These are phyloP conservation scores for Eospalax fontanierii DNA, from an alignment of 2,797 vertebrate genomes.

Conservation along the genomic window DNA sequence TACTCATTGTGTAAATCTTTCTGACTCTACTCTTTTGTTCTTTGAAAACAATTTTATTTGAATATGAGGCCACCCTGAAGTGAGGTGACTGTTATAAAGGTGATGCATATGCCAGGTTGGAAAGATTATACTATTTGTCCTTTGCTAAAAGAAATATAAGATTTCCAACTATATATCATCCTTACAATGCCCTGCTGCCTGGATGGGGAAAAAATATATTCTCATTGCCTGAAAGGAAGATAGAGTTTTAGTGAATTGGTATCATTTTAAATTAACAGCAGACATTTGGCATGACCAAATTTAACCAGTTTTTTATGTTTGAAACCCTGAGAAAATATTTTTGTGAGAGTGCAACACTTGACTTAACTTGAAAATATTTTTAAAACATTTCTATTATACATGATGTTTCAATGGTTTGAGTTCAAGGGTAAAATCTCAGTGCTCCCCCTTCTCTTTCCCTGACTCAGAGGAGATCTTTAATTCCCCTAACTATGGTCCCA, in stretches of 20 bases:
- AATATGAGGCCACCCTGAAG: slow-evolving; percentile 35
- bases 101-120: slow-evolving; percentile 5
- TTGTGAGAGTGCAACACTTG: slow-evolving; percentile 35
- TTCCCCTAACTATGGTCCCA: slow-evolving; percentile 69
- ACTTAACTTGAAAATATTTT: slow-evolving; percentile 65
- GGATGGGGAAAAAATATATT: not conserved
- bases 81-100: slow-evolving; percentile 27
- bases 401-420: slow-evolving; percentile 54
- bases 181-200: not conserved
- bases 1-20: not conserved
- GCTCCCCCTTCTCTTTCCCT: slow-evolving; percentile 44
- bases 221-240: not conserved
- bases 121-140: not conserved
- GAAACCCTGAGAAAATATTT: slow-evolving; percentile 19
- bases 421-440: slow-evolving; percentile 55
- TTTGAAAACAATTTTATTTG: slow-evolving; percentile 64
- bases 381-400: slow-evolving; percentile 23
- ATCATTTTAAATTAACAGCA: slow-evolving; percentile 63
- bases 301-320: slow-evolving; percentile 45
- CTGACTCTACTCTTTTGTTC: not conserved
- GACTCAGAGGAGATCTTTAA: slow-evolving; percentile 67
- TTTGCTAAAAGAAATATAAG: not conserved
- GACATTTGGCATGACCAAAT: slow-evolving; percentile 48
- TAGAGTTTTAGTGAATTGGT: slow-evolving; percentile 37
- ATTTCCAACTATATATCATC: not conserved